Conservation (phyloP, 2,113 vertebrate species). For the Mormyrus lacerda region DNA sequence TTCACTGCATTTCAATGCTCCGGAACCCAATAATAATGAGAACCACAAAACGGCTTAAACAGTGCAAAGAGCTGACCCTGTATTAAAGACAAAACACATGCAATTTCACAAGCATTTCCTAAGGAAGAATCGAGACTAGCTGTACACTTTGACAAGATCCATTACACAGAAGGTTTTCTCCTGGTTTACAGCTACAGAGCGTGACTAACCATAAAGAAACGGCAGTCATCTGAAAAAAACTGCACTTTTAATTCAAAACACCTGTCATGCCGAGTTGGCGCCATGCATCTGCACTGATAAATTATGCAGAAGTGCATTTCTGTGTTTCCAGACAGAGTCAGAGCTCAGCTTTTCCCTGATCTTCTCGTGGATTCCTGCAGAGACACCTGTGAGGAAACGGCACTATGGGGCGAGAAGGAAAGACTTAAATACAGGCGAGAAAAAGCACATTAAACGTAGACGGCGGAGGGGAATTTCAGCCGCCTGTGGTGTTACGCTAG, state of each 20-base stretch:
- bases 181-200: neutral
- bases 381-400: neutral
- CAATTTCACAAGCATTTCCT: neutral
- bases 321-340: neutral
- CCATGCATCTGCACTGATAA: neutral
- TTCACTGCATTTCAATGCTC: neutral
- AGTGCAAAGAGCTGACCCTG: neutral
- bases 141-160: neutral
- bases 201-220: slow-evolving; percentile 6
- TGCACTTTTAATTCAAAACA: neutral
- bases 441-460: neutral
- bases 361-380: neutral
- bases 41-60: neutral
- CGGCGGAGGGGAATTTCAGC: neutral
- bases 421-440: neutral
- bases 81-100: neutral
- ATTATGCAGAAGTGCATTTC: neutral
- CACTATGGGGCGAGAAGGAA: neutral
- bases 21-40: neutral
- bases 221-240: neutral
- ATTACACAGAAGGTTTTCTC: neutral
- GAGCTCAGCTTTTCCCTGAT: neutral
- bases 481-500: neutral
- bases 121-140: neutral
- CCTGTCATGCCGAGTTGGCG: neutral